phyloP scores from a whole-genome alignment of 2,113 vertebrate genomes.

The Bubo bubo region DNA sequence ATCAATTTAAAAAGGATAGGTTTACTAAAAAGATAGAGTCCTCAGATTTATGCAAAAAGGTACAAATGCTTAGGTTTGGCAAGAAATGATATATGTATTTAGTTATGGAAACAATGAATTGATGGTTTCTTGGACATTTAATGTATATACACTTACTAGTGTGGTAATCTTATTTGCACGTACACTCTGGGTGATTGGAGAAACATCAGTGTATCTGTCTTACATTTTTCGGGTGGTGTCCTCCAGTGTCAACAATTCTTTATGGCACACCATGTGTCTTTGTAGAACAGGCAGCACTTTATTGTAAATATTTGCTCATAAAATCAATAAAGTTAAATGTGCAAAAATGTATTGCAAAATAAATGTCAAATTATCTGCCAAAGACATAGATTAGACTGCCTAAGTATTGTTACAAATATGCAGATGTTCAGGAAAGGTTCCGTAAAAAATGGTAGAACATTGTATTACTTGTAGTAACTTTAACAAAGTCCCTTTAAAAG shows the following conservation, averaged over 20 bases:
- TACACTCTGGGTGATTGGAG: neutral
- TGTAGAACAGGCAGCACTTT: neutral
- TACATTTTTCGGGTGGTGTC: neutral
- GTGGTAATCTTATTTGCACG: neutral
- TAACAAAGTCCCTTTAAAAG: neutral
- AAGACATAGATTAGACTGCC: neutral
- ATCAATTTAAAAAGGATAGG: neutral
- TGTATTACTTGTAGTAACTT: neutral
- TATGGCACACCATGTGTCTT: neutral
- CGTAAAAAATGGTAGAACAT: neutral
- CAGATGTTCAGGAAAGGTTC: neutral
- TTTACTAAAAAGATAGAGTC: neutral
- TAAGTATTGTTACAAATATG: neutral
- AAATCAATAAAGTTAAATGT: neutral
- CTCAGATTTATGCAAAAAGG: neutral
- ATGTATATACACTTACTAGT: fast-evolving
- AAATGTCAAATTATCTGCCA: neutral
- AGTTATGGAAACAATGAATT: neutral
- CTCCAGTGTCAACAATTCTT: neutral
- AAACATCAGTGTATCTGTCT: neutral
- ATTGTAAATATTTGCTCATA: neutral
- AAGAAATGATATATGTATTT: neutral
- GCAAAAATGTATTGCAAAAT: neutral
- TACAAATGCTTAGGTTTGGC: neutral
- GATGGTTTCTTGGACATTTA: neutral